phyloP scores from a whole-genome alignment of 2,113 vertebrate species.

The Macroglossus sobrinus region DNA sequence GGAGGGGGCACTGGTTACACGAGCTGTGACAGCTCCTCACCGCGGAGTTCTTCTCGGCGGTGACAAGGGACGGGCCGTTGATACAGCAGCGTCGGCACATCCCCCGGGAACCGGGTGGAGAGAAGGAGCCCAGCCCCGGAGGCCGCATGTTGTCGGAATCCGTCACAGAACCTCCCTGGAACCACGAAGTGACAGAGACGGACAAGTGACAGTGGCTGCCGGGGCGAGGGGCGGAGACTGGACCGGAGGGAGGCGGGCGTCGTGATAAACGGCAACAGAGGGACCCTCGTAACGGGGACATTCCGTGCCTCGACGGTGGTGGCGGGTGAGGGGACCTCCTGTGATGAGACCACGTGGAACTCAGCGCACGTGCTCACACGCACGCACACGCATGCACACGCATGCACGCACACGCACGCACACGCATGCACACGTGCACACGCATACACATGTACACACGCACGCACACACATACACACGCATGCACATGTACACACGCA shows the following conservation, averaged over 20 bases:
- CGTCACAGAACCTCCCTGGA: not conserved
- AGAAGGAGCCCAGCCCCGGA: not conserved
- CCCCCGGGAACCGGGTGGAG: rapidly evolving
- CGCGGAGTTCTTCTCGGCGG: rapidly evolving
- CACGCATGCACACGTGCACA: too few species aligned
- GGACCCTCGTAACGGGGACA: rapidly evolving
- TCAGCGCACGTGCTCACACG: rapidly evolving
- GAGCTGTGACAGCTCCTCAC: rapidly evolving
- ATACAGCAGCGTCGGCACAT: rapidly evolving
- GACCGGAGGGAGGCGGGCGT: not conserved
- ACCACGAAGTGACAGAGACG: not conserved
- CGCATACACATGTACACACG: too few species aligned
- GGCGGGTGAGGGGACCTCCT: rapidly evolving
- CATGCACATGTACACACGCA: too few species aligned
- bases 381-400: too few species aligned
- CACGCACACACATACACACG: too few species aligned
- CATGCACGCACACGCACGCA: too few species aligned
- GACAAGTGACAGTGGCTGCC: too few species aligned
- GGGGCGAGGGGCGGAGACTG: not conserved
- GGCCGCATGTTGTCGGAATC: rapidly evolving
- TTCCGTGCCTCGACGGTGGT: not conserved
- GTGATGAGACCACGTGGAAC: rapidly evolving
- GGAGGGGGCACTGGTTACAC: rapidly evolving
- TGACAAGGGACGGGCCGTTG: rapidly evolving
- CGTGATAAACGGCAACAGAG: rapidly evolving